Conservation (phyloP, 1,140 invertebrate species). For the Trigoniulus corallinus region DNA sequence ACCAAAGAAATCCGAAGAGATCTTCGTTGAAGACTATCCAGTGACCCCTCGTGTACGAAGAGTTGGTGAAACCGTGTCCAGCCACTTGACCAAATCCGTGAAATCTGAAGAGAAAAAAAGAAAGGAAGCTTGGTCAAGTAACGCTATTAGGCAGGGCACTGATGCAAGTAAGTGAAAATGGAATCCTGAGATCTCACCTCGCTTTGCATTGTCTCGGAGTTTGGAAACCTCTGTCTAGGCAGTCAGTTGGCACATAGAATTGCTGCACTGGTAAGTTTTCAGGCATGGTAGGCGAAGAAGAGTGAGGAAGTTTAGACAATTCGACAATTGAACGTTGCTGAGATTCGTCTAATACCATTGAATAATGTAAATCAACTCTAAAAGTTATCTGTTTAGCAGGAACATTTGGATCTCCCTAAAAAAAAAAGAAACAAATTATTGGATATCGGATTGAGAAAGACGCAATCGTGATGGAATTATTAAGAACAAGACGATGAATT, state of each 20-base stretch:
- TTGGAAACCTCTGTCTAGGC: conserved; percentile 4
- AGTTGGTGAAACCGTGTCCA: conserved; percentile 16
- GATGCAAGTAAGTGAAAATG: background rate
- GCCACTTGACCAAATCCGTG: conserved; percentile 19
- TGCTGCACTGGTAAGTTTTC: conserved; percentile 12
- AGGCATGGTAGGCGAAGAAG: conserved; percentile 2
- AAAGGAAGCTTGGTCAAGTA: background rate
- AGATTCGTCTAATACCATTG: conserved; percentile 15
- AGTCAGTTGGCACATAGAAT: conserved; percentile 15
- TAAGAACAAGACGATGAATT: no score
- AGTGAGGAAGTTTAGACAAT: conserved; percentile 11
- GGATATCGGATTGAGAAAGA: no score
- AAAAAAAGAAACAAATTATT: background rate
- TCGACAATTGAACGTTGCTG: conserved; percentile 14
- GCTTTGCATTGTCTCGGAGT: conserved; percentile 9
- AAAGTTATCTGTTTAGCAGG: conserved; percentile 20
- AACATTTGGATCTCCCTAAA: conserved; percentile 22
- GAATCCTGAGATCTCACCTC: conserved; percentile 4
- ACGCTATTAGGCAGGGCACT: no score
- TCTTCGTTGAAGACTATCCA: conserved; percentile 21
- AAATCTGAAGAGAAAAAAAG: conserved; percentile 16
- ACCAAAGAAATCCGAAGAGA: conserved; percentile 21
- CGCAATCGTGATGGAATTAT: background rate
- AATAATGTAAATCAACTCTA: conserved; percentile 15
- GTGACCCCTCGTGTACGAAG: conserved; percentile 15